A percentile compares a stretch with the other conserved stretches of the same genome.
Evolutionary conservation across 1,140 invertebrate genomes (phyloP).

Genomic region (Drosophila athabasca): DNA sequence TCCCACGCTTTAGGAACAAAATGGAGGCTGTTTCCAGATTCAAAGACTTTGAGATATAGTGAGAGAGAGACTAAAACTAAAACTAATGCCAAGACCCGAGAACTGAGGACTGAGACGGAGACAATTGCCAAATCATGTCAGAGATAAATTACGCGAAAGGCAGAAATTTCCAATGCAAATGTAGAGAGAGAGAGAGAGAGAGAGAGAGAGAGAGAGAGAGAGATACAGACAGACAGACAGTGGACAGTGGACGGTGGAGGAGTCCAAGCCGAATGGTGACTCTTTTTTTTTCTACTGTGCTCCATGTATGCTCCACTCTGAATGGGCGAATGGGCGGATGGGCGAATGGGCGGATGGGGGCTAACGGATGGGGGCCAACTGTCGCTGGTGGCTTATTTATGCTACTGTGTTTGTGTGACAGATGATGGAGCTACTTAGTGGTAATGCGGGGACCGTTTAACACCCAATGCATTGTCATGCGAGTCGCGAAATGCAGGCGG

Average conservation of each 20-base stretch:
- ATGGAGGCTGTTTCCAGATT: conserved; percentile 24
- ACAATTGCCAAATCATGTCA: conserved; percentile 58
- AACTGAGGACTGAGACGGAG: not conserved
- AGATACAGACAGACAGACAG: no score
- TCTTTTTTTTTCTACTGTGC: conserved; percentile 13
- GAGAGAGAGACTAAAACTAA: not conserved
- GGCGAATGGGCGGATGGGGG: conserved; percentile 3
- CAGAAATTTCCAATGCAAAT: conserved; percentile 53
- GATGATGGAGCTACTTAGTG: conserved; percentile 61
- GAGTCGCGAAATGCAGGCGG: conserved; percentile 16
- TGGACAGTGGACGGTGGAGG: not conserved
- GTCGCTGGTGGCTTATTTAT: conserved; percentile 63
- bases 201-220: not conserved
- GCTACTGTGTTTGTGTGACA: conserved; percentile 60
- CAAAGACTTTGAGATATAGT: not conserved
- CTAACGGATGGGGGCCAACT: conserved; percentile 36
- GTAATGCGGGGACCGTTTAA: conserved; percentile 59
- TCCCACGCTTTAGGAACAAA: conserved; percentile 70
- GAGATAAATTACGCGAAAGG: conserved; percentile 65
- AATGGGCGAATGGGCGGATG: conserved; percentile 5
- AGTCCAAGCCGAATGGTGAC: conserved; percentile 26
- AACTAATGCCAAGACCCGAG: not conserved
- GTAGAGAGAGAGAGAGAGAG: not conserved
- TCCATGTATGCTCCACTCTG: conserved; percentile 26
- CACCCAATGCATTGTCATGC: conserved; percentile 36